A percentile compares a stretch with the other conserved stretches of the same genome.
These are phyloP conservation scores for Caenorhabditis sp. DNA, from an alignment of 2,888 invertebrate species.

Conservation along the genomic window DNA sequence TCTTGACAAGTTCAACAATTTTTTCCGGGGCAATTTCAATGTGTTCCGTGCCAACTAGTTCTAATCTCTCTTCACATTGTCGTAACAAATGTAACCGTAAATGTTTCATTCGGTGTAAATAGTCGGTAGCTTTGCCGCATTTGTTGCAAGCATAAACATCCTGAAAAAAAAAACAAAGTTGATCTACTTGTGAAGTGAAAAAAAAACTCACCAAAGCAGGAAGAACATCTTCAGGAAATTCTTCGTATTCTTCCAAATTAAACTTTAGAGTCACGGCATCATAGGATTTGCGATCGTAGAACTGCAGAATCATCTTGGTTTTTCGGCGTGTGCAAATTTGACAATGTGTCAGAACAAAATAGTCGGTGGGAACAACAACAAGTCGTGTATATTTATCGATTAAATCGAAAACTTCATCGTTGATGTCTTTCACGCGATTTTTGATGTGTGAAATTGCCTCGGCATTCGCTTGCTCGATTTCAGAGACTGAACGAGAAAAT, in stretches of 20 bases:
- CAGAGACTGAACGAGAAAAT: conserved; percentile 30
- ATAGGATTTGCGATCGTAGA: conserved; percentile 31
- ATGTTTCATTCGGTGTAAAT: conserved; percentile 40
- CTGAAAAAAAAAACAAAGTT: conserved; percentile 13
- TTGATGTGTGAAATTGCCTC: conserved; percentile 24
- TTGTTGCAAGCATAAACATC: conserved; percentile 41
- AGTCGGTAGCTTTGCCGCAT: conserved; percentile 37
- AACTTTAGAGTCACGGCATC: conserved; percentile 15
- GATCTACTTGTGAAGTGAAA: not conserved
- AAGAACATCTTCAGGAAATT: not conserved
- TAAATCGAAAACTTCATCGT: conserved; percentile 12
- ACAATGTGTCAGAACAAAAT: conserved; percentile 14
- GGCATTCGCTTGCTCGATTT: conserved; percentile 32
- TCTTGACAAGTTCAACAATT: conserved; percentile 40
- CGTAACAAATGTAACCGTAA: conserved; percentile 34
- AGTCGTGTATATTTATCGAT: conserved; percentile 32
- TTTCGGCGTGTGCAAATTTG: conserved; percentile 43
- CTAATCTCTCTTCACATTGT: conserved; percentile 44
- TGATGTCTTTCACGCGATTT: conserved; percentile 6
- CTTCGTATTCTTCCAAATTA: conserved; percentile 1
- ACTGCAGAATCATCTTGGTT: conserved; percentile 31
- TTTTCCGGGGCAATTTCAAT: conserved; percentile 33
- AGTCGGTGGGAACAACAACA: conserved; percentile 7
- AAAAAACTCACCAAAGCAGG: conserved; percentile 3
- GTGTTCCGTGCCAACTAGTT: conserved; percentile 37